Base-by-base conservation (phyloP, 2,888 invertebrate species). In the Apamea monoglypha region DNA sequence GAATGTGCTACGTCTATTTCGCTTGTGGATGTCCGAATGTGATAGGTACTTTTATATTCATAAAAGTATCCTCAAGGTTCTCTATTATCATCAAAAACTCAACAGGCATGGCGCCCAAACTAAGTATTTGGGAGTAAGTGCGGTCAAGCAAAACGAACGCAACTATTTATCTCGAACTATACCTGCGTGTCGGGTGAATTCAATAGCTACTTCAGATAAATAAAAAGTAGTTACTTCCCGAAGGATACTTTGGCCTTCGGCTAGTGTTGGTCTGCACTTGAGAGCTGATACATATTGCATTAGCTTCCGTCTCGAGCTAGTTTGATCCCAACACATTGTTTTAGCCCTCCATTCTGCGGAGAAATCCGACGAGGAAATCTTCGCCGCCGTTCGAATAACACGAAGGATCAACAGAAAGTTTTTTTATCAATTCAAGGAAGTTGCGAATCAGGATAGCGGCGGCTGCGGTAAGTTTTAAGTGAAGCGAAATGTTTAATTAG, bases 231-330 rank as follows among this genome's bases (percentile, higher is more conserved):
- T 86, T 88, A 74, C 86, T 84, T 88, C 83, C 78, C 82, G 25
- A 78, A 77, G 83, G 86, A 81, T 88, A 85, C 83, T 88, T 88
- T 78, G 76, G 82, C 79, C 81, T 78, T 81, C 82, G 83, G 84
- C 79, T 87, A 83, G 89, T 84, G 79, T 84, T 84, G 90, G 86
- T 88, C 82, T 86, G 83, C 87, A 77, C 87, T 90, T 88, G 90
- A 90, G 90, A 92, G 90, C 92, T 94, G 91, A 94, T 95, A 94
- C 94, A 95, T 95, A 95, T 94, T 95, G 92, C 94, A 95, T 95
- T 93, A 94, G 93, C 87, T 81, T 84, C 89, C 87, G 92, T 91
- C 92, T 91, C 88, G 86, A 86, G 83, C 82, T 87, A 91, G 90
- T 91, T 92, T 94, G 92, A 95, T 93, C 93, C 87, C 88, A 81